Evolutionary conservation across 2,797 vertebrate species (phyloP).

Genomic region (Anabas testudineus): DNA sequence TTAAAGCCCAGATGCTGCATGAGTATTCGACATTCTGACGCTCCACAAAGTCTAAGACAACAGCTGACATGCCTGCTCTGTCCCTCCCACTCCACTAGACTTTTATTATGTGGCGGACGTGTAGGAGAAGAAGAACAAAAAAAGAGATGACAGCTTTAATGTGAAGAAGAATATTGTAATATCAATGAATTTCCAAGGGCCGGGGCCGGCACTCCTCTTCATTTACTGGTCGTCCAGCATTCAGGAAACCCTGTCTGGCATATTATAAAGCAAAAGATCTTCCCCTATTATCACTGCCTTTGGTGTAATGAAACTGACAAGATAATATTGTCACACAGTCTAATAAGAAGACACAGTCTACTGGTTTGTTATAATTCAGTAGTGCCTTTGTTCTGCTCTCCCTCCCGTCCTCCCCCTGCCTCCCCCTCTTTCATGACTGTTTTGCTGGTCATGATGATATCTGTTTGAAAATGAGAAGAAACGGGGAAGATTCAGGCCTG

Average conservation of each 20-base stretch:
- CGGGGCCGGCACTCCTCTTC: constrained; percentile 41
- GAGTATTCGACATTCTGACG: constrained; percentile 36
- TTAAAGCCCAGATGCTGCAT: constrained; percentile 23
- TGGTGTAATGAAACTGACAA: constrained; percentile 75
- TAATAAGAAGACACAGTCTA: constrained; percentile 73
- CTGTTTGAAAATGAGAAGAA: constrained; percentile 79
- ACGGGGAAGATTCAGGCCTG: constrained; percentile 64
- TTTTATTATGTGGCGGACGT: constrained; percentile 49
- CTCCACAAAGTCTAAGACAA: constrained; percentile 62
- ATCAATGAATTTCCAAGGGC: constrained; percentile 41
- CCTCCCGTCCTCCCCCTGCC: constrained; percentile 52
- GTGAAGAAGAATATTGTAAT: constrained; percentile 58
- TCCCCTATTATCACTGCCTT: constrained; percentile 69
- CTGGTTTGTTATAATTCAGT: constrained; percentile 69
- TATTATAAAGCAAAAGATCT: constrained; percentile 68
- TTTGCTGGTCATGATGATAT: constrained; percentile 79
- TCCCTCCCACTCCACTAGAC: constrained; percentile 51
- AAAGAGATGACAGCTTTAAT: constrained; percentile 71
- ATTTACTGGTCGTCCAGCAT: constrained; percentile 62
- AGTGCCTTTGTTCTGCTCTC: constrained; percentile 71
- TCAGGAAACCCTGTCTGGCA: constrained; percentile 62
- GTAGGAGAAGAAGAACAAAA: constrained; percentile 61
- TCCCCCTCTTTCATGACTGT: constrained; percentile 73
- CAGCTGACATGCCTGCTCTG: constrained; percentile 69
- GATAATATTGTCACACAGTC: constrained; percentile 72